Conservation (phyloP, 2,797 vertebrate species). For the Bucorvus abyssinicus region DNA sequence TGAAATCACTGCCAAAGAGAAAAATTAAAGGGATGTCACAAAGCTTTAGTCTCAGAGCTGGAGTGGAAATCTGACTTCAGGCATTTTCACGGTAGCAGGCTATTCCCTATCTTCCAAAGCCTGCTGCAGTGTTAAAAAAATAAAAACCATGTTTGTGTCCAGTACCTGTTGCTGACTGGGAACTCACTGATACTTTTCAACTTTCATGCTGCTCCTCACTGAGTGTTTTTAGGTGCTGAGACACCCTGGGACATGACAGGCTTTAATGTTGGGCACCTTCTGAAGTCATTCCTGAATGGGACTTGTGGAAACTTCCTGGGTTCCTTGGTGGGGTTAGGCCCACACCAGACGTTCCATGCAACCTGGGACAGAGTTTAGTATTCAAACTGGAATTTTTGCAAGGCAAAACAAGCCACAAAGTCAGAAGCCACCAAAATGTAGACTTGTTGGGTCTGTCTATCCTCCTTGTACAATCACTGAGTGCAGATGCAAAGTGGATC, state of each 20-base stretch:
- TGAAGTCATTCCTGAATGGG: neutral
- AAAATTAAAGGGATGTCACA: neutral
- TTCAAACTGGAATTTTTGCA: neutral
- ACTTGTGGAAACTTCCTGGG: neutral
- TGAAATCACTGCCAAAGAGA: slow-evolving; percentile 4
- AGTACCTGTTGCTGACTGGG: neutral
- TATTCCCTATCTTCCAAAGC: neutral
- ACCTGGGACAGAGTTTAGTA: neutral
- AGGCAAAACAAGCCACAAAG: neutral
- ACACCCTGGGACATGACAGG: neutral
- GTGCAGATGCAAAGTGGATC: neutral
- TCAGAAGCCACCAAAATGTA: neutral
- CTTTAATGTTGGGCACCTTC: neutral
- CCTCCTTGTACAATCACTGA: neutral
- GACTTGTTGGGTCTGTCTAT: fast-evolving
- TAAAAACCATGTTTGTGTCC: fast-evolving
- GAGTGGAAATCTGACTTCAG: neutral
- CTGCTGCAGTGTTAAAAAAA: neutral
- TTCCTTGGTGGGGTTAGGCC: neutral
- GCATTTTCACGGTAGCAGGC: fast-evolving
- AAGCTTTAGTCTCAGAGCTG: neutral
- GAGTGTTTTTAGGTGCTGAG: neutral
- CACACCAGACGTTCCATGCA: neutral
- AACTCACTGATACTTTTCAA: neutral
- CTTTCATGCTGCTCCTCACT: neutral